Percentiles rank a stretch among this genome's conserved stretches.
These are phyloP conservation scores for Psammodynastes pulverulentus DNA, from an alignment of 2,113 vertebrate species.

Conservation along the genomic window DNA sequence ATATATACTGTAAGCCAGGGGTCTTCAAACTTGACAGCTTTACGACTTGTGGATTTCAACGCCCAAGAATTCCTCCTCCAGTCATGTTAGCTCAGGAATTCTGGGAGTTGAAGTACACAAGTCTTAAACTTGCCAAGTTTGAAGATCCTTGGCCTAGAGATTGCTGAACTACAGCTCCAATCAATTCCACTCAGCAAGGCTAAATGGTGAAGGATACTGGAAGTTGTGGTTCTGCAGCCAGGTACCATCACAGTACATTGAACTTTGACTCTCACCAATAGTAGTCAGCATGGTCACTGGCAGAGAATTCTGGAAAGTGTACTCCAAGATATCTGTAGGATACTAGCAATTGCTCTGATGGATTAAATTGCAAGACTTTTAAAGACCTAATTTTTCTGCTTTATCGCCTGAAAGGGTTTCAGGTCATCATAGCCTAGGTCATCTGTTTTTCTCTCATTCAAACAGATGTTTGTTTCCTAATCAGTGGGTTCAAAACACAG, in stretches of 20 bases:
- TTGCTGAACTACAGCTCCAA: background rate
- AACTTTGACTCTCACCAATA: background rate
- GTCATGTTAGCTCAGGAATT: too few species aligned
- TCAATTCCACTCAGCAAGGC: background rate
- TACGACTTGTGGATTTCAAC: too few species aligned
- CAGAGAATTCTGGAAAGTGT: background rate
- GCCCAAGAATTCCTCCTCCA: too few species aligned
- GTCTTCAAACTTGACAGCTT: too few species aligned
- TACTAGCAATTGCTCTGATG: background rate
- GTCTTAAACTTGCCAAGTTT: too few species aligned
- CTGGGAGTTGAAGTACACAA: too few species aligned
- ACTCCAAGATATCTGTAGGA: background rate
- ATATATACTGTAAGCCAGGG: too few species aligned
- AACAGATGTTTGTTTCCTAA: slow-evolving; percentile 62
- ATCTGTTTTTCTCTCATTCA: slow-evolving; percentile 22
- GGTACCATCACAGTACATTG: background rate
- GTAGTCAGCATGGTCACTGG: background rate
- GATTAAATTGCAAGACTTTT: background rate
- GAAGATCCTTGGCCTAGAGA: too few species aligned
- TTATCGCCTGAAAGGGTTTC: background rate
- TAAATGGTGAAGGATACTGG: background rate
- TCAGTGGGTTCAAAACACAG: slow-evolving; percentile 53
- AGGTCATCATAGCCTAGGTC: slow-evolving; percentile 33
- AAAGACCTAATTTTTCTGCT: background rate
- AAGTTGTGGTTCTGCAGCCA: background rate